Conservation (phyloP, 2,888 invertebrate species). For the Blera fallax region DNA sequence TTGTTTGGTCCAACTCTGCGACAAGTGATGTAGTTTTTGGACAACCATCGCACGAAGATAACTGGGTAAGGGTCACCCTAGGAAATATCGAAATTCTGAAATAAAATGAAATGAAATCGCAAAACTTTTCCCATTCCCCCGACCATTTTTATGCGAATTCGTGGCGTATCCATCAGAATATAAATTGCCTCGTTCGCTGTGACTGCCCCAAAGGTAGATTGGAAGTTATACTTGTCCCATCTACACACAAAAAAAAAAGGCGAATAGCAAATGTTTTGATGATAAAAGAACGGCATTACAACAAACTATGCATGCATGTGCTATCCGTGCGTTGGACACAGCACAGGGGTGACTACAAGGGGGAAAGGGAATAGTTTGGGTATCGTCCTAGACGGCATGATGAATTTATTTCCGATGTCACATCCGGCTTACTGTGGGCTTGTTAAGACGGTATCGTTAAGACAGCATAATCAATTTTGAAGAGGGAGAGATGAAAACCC, state of each 20-base stretch:
- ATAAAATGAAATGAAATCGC: slow-evolving; percentile 62
- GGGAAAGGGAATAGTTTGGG: no score
- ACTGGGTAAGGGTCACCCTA: slow-evolving; percentile 17
- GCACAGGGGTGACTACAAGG: slow-evolving; percentile 20
- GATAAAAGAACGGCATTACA: slow-evolving; percentile 39
- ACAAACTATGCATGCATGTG: slow-evolving; percentile 28
- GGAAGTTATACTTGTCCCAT: slow-evolving; percentile 39
- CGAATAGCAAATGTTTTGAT: slow-evolving; percentile 40
- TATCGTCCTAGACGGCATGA: no score
- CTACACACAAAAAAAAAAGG: background rate
- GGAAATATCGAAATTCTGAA: slow-evolving; percentile 41
- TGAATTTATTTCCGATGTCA: no score
- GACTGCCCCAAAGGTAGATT: slow-evolving; percentile 55
- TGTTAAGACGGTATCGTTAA: no score
- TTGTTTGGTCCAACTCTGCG: slow-evolving; percentile 35
- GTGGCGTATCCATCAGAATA: slow-evolving; percentile 77
- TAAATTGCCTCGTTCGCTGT: slow-evolving; percentile 79
- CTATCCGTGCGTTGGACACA: background rate
- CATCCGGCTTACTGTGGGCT: no score
- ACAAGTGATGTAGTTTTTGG: slow-evolving; percentile 44
- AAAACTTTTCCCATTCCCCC: slow-evolving; percentile 67
- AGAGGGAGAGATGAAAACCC: no score
- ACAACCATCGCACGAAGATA: background rate
- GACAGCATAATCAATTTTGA: no score
- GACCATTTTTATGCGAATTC: slow-evolving; percentile 65